Evolutionary conservation across 2,888 invertebrate species (phyloP).

Genomic region (Lucinisca nassula): DNA sequence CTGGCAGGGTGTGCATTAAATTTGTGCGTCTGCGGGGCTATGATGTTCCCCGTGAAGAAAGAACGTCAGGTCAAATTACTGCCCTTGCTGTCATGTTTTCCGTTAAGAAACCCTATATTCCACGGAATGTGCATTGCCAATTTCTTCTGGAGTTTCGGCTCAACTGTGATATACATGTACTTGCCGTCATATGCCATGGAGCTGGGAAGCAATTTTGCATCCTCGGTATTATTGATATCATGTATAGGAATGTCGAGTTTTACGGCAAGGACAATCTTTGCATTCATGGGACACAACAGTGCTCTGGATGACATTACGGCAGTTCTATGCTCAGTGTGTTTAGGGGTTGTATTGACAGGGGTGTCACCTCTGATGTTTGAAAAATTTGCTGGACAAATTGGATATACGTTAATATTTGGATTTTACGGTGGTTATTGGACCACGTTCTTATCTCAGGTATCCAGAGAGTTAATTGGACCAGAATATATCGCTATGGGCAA

Average conservation of each 20-base stretch:
- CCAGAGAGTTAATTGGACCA: constrained; percentile 83
- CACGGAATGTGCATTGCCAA: constrained; percentile 84
- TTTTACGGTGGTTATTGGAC: constrained; percentile 87
- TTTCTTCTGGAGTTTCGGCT: constrained; percentile 86
- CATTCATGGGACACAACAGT: constrained; percentile 85
- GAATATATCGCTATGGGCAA: constrained; percentile 85
- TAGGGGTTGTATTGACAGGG: constrained; percentile 85
- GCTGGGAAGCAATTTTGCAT: constrained; percentile 79
- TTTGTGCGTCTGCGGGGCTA: constrained; percentile 83
- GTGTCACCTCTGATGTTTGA: constrained; percentile 84
- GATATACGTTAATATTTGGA: constrained; percentile 85
- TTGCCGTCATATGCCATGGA: constrained; percentile 84
- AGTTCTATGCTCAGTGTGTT: constrained; percentile 82
- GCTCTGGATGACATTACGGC: constrained; percentile 85
- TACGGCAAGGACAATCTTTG: constrained; percentile 82
- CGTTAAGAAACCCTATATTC: constrained; percentile 83
- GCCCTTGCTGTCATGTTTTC: constrained; percentile 82
- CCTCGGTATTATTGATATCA: constrained; percentile 80
- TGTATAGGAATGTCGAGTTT: constrained; percentile 84
- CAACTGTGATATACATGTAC: constrained; percentile 84
- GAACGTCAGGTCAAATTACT: constrained; percentile 77
- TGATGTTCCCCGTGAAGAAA: constrained; percentile 78
- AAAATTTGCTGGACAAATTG: constrained; percentile 85
- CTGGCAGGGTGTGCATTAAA: constrained; percentile 82
- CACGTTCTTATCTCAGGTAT: constrained; percentile 84